A percentile compares a stretch with the other conserved stretches of the same genome.
Conservation (phyloP, 2,888 invertebrate species). For the Drosophila greeni region DNA sequence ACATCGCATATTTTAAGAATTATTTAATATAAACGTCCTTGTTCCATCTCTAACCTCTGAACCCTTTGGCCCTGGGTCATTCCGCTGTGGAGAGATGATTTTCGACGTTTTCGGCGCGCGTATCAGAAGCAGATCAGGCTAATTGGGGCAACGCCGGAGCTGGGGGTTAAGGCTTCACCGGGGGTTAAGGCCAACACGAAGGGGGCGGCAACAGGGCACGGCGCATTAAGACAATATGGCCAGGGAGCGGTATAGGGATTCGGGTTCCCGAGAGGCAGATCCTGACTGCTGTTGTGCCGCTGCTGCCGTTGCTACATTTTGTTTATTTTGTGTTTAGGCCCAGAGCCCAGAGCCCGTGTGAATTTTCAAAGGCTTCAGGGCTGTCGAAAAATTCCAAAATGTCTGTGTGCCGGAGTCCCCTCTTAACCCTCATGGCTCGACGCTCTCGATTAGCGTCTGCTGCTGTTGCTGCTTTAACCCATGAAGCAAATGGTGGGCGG, state of each 20-base stretch:
- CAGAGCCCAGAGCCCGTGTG: conserved; percentile 56
- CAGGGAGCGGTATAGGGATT: conserved; percentile 7
- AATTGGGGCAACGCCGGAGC: conserved; percentile 74
- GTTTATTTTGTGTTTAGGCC: conserved; percentile 74
- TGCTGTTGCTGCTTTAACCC: conserved; percentile 21
- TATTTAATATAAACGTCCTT: not conserved
- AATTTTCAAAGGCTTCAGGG: conserved; percentile 75
- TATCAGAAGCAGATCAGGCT: conserved; percentile 79
- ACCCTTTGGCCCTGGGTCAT: conserved; percentile 42
- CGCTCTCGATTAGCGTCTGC: conserved; percentile 68
- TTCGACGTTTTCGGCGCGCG: conserved; percentile 64
- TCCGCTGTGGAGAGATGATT: conserved; percentile 30
- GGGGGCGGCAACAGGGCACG: conserved; percentile 53
- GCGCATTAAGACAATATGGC: conserved; percentile 72
- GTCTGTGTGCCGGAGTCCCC: conserved; percentile 32
- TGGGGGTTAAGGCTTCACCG: conserved; percentile 9
- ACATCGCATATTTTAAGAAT: not conserved
- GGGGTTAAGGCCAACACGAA: conserved; percentile 14
- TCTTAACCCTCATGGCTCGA: conserved; percentile 22
- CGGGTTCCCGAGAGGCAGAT: conserved; percentile 32
- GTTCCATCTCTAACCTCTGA: conserved; percentile 24
- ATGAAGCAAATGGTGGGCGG: conserved; percentile 72
- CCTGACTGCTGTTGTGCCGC: conserved; percentile 43
- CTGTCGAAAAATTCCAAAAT: conserved; percentile 67
- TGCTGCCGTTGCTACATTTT: conserved; percentile 61